Evolutionary conservation across 2,888 invertebrate species (phyloP), one percentile per base, ranked within the genome.

Genomic region (Electrophaes corylata): DNA sequence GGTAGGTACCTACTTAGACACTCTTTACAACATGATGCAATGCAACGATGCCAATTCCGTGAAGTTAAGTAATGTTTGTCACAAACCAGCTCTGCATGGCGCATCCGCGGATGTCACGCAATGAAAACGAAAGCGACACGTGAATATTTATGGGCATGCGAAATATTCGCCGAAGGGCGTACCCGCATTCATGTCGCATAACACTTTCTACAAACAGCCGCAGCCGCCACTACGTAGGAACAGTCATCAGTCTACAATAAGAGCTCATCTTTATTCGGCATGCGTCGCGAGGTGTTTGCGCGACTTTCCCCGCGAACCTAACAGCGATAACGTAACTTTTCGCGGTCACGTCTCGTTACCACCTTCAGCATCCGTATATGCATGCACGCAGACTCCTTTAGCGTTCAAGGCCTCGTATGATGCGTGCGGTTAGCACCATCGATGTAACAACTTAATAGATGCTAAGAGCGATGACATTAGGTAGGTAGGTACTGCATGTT

Each of bases 111-210:
- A 59, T 72, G 63, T 84, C 83, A 81, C 81, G 83, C 83, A 86
- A 84, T 83, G 86, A 87, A 91, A 90, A 86, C 71, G 90, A 91
- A 91, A 91, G 90, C 77, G 84, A 71, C 77, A 73, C 74, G 76
- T 83, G 80, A 87, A 87, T 88, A 87, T 90, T 88, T 88, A 90
- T 87, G 82, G 81, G 83, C 79, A 79, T 80, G 89, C 88, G 86
- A 87, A 89, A 86, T 88, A 85, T 88, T 85, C 83, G 85, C 87
- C 84, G 82, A 89, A 91, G 91, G 91, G 91, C 90, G 86, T 85
- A 81, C 90, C 91, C 90, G 90, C 83, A 89, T 89, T 79, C 71
- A 65, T 67, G 67, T 71, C 76, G 72, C 77, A 73, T 65, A 74
- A 81, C 83, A 79, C 91, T 91, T 91, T 91, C 91, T 90, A 88